These are phyloP conservation scores for Galago senegalensis DNA, from an alignment of 2,797 vertebrate species.

Conservation along the genomic window DNA sequence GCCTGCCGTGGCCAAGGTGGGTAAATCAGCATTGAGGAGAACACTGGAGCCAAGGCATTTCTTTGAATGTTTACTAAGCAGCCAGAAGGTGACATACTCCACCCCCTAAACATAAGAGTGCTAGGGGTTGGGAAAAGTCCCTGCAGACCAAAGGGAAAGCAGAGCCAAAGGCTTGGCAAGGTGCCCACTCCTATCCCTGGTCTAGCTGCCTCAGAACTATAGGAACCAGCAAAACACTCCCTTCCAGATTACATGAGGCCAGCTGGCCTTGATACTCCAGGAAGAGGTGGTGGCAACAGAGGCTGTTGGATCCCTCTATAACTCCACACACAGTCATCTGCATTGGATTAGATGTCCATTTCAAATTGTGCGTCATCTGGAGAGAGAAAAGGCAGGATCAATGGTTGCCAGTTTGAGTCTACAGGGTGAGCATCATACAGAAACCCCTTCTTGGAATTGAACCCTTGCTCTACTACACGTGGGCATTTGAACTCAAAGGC, in stretches of 20 bases:
- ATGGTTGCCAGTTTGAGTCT: conserved; percentile 55
- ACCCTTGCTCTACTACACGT: not conserved
- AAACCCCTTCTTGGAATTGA: conserved; percentile 8
- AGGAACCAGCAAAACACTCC: conserved; percentile 68
- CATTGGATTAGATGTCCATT: conserved; percentile 88
- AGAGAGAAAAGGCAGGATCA: conserved; percentile 69
- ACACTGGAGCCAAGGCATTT: conserved; percentile 74
- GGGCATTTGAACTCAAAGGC: not conserved
- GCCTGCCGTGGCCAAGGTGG: not conserved
- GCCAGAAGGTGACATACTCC: conserved; percentile 71
- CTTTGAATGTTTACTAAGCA: conserved; percentile 83
- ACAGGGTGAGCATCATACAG: not conserved
- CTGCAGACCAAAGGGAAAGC: conserved; percentile 68
- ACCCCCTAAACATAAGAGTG: not conserved
- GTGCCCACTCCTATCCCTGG: conserved; percentile 71
- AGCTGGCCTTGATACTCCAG: conserved; percentile 60
- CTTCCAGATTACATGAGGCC: conserved; percentile 69
- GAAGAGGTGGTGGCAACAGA: conserved; percentile 66
- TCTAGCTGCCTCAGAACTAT: conserved; percentile 77
- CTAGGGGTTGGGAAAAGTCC: conserved; percentile 15
- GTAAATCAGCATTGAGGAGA: conserved; percentile 57
- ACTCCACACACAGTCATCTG: conserved; percentile 69
- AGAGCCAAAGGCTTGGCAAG: conserved; percentile 73
- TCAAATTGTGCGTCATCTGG: conserved; percentile 90
- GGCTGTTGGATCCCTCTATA: conserved; percentile 39